Evolutionary conservation across 2,797 vertebrate species (phyloP).

Genomic region (Okamejei kenojei): DNA sequence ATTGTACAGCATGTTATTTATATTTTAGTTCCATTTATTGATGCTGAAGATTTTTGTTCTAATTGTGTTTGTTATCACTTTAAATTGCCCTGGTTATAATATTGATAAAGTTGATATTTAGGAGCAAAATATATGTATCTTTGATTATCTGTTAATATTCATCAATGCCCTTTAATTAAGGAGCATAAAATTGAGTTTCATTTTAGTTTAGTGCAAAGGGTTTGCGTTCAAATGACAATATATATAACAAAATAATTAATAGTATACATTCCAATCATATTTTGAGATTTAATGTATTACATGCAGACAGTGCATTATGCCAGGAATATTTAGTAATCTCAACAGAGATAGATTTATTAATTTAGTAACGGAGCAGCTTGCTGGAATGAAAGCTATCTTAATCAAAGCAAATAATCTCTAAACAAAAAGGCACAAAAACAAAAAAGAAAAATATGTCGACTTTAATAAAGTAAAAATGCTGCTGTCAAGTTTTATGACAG

Average conservation of each 20-base stretch:
- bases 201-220: background rate
- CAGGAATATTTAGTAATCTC: background rate
- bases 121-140: background rate
- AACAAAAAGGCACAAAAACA: background rate
- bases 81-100: background rate
- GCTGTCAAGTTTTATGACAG: background rate
- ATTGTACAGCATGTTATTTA: background rate
- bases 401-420: background rate
- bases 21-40: background rate
- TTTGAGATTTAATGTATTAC: conserved; percentile 13
- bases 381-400: background rate
- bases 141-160: background rate
- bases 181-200: background rate
- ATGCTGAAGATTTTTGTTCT: background rate
- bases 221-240: background rate
- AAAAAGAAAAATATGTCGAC: background rate
- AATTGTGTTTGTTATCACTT: background rate
- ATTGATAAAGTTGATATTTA: background rate
- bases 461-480: background rate
- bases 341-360: background rate
- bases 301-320: background rate
- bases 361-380: background rate
- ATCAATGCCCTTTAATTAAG: conserved; percentile 9
- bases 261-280: conserved; percentile 7
- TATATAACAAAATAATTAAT: background rate